Conservation (phyloP, 2,797 vertebrate species). For the Propithecus deckenii region DNA sequence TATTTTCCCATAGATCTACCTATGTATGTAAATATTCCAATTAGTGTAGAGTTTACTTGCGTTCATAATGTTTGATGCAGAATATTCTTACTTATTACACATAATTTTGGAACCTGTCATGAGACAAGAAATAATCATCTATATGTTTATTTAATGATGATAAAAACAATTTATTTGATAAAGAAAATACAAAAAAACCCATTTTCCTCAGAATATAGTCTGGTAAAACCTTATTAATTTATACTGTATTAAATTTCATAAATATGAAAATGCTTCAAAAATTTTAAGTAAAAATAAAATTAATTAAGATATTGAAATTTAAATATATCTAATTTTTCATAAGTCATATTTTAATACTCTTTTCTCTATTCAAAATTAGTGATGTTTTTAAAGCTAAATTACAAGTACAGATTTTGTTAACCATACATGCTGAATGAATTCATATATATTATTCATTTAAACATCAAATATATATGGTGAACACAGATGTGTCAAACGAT, state of each 20-base stretch:
- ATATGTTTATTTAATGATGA: background rate
- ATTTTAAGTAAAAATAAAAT: background rate
- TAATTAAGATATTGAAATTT: background rate
- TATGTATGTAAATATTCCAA: background rate
- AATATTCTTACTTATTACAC: background rate
- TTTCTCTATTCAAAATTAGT: background rate
- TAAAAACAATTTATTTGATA: background rate
- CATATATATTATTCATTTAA: background rate
- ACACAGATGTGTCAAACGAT: background rate
- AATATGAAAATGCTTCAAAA: background rate
- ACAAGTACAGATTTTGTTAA: background rate
- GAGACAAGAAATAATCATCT: background rate
- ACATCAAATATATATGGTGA: background rate
- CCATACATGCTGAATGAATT: background rate
- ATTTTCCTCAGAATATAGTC: background rate
- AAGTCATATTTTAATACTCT: background rate
- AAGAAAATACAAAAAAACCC: background rate
- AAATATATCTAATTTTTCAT: slow-evolving; percentile 9
- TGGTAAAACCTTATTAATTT: background rate
- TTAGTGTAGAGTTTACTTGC: background rate
- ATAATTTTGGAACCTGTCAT: background rate
- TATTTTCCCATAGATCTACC: background rate
- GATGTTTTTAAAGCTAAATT: background rate
- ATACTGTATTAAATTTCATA: background rate
- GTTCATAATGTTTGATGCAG: background rate